Percentiles rank a stretch among this genome's conserved stretches.
Conservation (phyloP, 1,140 invertebrate genomes). For the Drosophila triauraria region DNA sequence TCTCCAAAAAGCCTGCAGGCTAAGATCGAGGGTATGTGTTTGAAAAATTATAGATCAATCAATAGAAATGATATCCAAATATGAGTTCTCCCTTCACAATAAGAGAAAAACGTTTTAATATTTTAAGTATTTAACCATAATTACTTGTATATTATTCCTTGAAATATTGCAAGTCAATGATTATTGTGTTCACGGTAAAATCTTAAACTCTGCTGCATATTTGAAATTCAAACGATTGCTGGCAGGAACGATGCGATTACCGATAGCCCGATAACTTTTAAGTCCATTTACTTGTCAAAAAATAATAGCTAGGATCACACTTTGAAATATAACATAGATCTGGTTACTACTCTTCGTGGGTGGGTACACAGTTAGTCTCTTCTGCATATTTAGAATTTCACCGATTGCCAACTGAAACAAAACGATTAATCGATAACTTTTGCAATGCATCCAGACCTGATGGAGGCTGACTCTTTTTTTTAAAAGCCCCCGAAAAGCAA, state of each 20-base stretch:
- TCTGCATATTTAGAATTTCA: neutral
- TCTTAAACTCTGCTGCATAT: neutral
- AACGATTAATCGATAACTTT: conserved; percentile 2
- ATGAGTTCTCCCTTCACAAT: no score
- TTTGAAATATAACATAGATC: neutral
- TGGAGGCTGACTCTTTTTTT: conserved; percentile 1
- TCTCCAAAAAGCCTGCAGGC: conserved; percentile 87
- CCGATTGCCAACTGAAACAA: neutral
- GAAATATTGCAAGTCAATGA: neutral
- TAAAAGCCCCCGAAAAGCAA: conserved; percentile 31
- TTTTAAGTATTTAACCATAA: no score
- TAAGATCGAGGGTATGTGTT: conserved; percentile 88
- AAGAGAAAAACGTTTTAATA: no score
- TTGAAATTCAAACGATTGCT: neutral
- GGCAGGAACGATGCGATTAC: no score
- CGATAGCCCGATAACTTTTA: neutral
- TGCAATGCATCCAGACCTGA: conserved; percentile 32
- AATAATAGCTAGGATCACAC: neutral
- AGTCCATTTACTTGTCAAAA: neutral
- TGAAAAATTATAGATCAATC: no score
- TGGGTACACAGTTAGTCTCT: no score
- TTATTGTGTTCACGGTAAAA: neutral
- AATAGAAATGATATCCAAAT: neutral
- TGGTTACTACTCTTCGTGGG: neutral
- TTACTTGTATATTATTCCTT: neutral